Evolutionary conservation across 1,140 invertebrate genomes (phyloP).

Genomic region (Pseudomyrmex concolor): DNA sequence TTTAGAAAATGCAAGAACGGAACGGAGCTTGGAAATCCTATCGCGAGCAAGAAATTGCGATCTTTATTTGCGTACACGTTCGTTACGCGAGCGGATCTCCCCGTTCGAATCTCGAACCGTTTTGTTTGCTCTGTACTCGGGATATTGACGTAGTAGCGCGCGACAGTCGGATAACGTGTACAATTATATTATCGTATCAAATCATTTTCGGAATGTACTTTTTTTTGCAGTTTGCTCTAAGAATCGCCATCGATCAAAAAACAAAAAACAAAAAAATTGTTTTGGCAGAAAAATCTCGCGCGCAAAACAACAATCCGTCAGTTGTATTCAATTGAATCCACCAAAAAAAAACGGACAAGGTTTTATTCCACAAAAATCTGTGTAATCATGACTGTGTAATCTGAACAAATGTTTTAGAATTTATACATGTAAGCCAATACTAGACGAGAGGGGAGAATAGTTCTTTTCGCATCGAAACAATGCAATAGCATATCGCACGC

Average conservation of each 20-base stretch:
- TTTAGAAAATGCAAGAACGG: slow-evolving; percentile 24
- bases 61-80: slow-evolving; percentile 55
- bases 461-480: no score
- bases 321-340: no score
- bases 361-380: no score
- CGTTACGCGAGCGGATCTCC: slow-evolving; percentile 47
- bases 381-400: no score
- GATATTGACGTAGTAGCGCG: slow-evolving; percentile 45
- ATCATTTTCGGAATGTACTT: slow-evolving; percentile 11
- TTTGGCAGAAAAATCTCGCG: no score
- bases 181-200: slow-evolving; percentile 37
- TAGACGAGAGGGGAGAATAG: no score
- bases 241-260: not conserved
- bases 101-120: slow-evolving; percentile 33
- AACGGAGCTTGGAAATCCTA: slow-evolving; percentile 2
- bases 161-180: slow-evolving; percentile 40
- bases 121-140: slow-evolving; percentile 38
- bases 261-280: not conserved
- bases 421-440: no score
- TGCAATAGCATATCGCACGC: no score
- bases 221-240: not conserved
- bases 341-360: no score
- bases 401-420: no score
- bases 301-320: no score
- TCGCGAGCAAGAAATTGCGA: slow-evolving; percentile 38